Evolutionary conservation across 2,888 invertebrate genomes (phyloP), one percentile per base, ranked within the genome.

Genomic region (Eristalis tenax): DNA sequence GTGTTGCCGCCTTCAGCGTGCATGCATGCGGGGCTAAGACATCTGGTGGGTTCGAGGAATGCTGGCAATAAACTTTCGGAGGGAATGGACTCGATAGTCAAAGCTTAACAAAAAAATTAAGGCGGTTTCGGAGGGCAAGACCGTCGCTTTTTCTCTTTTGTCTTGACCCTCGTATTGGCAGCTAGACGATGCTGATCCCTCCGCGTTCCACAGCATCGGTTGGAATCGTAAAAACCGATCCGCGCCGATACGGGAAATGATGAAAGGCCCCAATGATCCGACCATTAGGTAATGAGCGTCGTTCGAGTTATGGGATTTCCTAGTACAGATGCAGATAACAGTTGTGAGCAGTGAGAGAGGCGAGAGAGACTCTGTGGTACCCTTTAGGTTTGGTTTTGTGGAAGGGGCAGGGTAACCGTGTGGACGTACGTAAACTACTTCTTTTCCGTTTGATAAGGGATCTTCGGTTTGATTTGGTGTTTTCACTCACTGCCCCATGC

Each of bases 261-360:
- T 86, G 86, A 86, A 87, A 87, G 71, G 18, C 66, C 73, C n/a
- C 18, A 79, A 68, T 74, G 79, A 79, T 79, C 43, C 69, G 65
- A 64, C 79, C 87, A 87, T 87, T 87, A 87, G 73, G 87, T 83
- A 83, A 87, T 86, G 86, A 87, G 79, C 74, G 64, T 50, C 50
- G 50, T 83, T 78, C 43, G 50, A 40, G 40, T 75, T 80, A 80
- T 87, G 76, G 66, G 68, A 83, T 83, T 87, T 87, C 87, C 83
- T 83, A 73, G 87, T 82, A 81, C 38, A 57, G 50, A 63, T 35
- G 75, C n/a, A 68, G 78, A 78, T 70, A 79, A 69, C 63, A 13
- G 40, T 32, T 22, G 66, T 13, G 13, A 38, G 18, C n/a, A 26
- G 13, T 32, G 26, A 13, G 38, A 28, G 15, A 56, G n/a, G 26